These are phyloP conservation scores for Lepus timidus DNA, from an alignment of 2,113 vertebrate genomes.

Conservation along the genomic window DNA sequence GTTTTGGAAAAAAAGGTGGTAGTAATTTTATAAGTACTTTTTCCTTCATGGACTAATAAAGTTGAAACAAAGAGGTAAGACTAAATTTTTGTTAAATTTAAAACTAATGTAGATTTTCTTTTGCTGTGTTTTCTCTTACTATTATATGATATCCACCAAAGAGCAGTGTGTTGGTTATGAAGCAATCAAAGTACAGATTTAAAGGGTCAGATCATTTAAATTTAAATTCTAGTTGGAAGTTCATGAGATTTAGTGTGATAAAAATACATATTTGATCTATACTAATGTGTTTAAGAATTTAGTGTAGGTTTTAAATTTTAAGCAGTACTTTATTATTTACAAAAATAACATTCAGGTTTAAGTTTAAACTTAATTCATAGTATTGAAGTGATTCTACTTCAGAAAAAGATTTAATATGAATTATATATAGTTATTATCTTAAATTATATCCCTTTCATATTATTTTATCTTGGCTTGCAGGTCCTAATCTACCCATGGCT, in stretches of 20 bases:
- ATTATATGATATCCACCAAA: background rate
- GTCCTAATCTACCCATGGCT: constrained; percentile 96
- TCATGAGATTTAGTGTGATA: constrained; percentile 4
- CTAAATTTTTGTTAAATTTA: constrained; percentile 45
- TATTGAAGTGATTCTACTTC: constrained; percentile 10
- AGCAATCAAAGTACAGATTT: background rate
- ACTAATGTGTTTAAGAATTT: constrained; percentile 4
- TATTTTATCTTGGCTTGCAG: constrained; percentile 85
- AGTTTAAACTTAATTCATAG: constrained; percentile 23
- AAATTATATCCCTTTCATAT: constrained; percentile 23
- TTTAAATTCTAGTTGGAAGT: constrained; percentile 13
- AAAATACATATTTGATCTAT: background rate
- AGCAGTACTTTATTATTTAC: constrained; percentile 2
- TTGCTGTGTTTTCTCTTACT: background rate
- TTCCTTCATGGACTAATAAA: background rate
- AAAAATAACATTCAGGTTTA: background rate
- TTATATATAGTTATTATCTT: constrained; percentile 47
- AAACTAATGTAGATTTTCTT: background rate
- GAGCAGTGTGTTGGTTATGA: background rate
- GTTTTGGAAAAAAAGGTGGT: background rate
- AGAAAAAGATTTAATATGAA: background rate
- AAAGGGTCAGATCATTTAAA: background rate
- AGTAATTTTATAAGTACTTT: constrained; percentile 13
- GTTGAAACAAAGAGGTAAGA: constrained; percentile 4
- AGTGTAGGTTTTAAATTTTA: constrained; percentile 41